phyloP scores from a whole-genome alignment of 1,140 invertebrate species.

The Euwallacea fornicatus region DNA sequence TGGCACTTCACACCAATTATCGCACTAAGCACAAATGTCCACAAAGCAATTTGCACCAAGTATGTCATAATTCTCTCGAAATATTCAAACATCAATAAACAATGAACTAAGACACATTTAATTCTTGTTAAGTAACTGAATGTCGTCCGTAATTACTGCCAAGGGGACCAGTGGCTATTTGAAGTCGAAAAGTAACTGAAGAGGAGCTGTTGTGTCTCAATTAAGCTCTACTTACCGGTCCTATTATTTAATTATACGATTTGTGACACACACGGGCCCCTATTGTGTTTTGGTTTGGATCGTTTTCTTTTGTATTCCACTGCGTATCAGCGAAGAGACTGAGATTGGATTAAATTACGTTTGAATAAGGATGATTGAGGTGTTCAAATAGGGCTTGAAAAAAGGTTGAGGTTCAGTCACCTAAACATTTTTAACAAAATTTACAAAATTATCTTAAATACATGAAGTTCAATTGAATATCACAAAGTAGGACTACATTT shows the following conservation, averaged over 20 bases:
- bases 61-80: no score
- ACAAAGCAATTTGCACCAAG: not conserved
- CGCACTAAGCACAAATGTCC: constrained; percentile 10
- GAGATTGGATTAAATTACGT: not conserved
- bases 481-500: no score
- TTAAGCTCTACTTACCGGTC: constrained; percentile 12
- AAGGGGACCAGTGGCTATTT: constrained; percentile 11
- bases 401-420: no score
- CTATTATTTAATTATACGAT: constrained; percentile 20
- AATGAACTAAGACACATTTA: constrained; percentile 10
- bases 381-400: no score
- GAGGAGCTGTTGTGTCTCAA: constrained; percentile 20
- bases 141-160: constrained; percentile 3
- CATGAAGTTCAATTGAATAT: no score
- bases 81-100: not conserved
- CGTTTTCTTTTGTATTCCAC: not conserved
- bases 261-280: constrained; percentile 7
- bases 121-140: constrained; percentile 13
- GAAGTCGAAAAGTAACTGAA: constrained; percentile 14
- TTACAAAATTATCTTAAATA: no score
- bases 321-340: not conserved
- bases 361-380: not conserved
- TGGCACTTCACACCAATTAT: constrained; percentile 20
- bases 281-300: constrained; percentile 16
- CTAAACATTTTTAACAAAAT: no score